Percentiles rank a stretch among this genome's conserved stretches.
These are phyloP conservation scores for Ictalurus furcatus DNA, from an alignment of 2,113 vertebrate genomes.

Conservation along the genomic window DNA sequence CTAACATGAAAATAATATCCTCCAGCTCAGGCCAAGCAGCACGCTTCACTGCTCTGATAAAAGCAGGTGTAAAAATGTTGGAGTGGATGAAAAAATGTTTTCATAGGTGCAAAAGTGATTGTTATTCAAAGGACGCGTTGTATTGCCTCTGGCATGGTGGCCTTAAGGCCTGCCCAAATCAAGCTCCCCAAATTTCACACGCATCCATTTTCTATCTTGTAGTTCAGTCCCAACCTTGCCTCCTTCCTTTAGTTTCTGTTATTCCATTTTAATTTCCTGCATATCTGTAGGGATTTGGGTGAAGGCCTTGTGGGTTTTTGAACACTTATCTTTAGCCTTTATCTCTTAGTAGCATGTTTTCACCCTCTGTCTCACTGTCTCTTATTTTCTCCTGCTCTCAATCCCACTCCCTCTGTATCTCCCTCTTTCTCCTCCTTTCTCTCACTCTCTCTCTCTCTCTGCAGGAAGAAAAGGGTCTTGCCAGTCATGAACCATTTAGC, in stretches of 20 bases:
- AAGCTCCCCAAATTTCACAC: constrained; percentile 72
- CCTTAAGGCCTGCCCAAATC: constrained; percentile 71
- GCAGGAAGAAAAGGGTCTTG: constrained; percentile 66
- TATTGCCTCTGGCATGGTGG: constrained; percentile 64
- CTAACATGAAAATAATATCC: constrained; percentile 81
- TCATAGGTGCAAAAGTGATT: constrained; percentile 76
- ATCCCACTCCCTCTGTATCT: constrained; percentile 6
- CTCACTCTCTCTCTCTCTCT: constrained; percentile 60
- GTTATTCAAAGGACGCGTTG: constrained; percentile 77
- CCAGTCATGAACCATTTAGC: constrained; percentile 84
- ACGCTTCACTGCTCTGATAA: constrained; percentile 79
- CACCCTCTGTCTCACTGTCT: constrained; percentile 51
- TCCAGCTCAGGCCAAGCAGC: constrained; percentile 71
- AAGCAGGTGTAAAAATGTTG: constrained; percentile 73
- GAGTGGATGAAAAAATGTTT: constrained; percentile 78
- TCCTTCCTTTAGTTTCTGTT: constrained; percentile 72
- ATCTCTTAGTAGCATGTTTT: constrained; percentile 52
- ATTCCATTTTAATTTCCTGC: constrained; percentile 68
- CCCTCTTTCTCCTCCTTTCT: constrained; percentile 36
- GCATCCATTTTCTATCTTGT: constrained; percentile 57
- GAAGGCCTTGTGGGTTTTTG: constrained; percentile 59
- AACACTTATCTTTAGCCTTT: constrained; percentile 64
- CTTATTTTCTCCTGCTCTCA: constrained; percentile 52
- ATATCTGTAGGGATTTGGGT: constrained; percentile 71
- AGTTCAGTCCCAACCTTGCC: constrained; percentile 56